A percentile compares a stretch with the other conserved stretches of the same genome.
phyloP scores from a whole-genome alignment of 92 coral and sea anemone species.

The Pocillopora meandrina region DNA sequence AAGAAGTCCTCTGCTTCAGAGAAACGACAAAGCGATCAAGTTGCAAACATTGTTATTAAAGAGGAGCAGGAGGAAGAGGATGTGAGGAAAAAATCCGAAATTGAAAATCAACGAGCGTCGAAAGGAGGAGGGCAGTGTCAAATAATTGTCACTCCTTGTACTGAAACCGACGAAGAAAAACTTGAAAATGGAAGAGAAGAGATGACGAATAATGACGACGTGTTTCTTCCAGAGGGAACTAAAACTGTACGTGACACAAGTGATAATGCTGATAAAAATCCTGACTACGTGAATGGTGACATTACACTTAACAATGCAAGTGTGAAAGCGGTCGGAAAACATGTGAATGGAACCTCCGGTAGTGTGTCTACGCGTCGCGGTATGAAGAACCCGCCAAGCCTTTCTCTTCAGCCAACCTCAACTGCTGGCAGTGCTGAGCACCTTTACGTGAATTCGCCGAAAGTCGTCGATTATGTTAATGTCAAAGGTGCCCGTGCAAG shows the following conservation, averaged over 20 bases:
- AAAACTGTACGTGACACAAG: not conserved
- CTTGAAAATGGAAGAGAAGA: not conserved
- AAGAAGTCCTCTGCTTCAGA: constrained; percentile 30
- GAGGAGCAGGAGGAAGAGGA: constrained; percentile 24
- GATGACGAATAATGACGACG: not conserved
- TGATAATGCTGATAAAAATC: constrained; percentile 16
- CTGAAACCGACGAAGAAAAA: constrained; percentile 1
- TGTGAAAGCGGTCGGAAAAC: constrained; percentile 17
- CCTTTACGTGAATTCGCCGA: constrained; percentile 70
- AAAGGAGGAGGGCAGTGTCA: constrained; percentile 18
- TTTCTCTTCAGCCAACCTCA: constrained; percentile 50
- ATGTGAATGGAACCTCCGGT: not conserved
- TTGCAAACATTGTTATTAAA: constrained; percentile 1
- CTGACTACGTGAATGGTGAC: constrained; percentile 46
- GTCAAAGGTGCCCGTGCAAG: constrained; percentile 49
- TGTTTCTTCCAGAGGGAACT: not conserved
- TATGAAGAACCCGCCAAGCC: constrained; percentile 73
- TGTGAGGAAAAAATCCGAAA: constrained; percentile 13
- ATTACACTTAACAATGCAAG: not conserved
- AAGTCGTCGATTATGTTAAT: constrained; percentile 70
- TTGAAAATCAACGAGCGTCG: constrained; percentile 10
- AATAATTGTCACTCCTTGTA: constrained; percentile 19
- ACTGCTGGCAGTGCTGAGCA: constrained; percentile 46
- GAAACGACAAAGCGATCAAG: constrained; percentile 3
- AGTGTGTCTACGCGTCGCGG: constrained; percentile 66